A percentile compares a stretch with the other conserved stretches of the same genome.
phyloP scores from a whole-genome alignment of 1,140 invertebrate species.

The Mizuhopecten yessoensis region DNA sequence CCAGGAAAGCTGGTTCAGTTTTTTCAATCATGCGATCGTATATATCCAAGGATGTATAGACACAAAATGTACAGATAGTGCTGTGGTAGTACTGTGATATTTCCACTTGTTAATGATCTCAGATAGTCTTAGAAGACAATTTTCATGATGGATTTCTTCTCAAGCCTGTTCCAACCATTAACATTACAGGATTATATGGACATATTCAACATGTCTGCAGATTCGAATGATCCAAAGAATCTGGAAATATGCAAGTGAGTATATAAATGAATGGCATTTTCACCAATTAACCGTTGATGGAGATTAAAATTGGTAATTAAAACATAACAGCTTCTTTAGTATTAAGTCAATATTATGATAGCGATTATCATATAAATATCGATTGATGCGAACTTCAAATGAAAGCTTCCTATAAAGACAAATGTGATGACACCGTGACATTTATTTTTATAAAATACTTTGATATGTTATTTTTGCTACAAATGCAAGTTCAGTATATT shows the following conservation, averaged over 20 bases:
- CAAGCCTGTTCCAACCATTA: constrained; percentile 43
- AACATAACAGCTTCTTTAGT: too few relatives aligned
- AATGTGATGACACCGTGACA: too few relatives aligned
- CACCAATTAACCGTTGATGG: too few relatives aligned
- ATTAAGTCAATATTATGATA: too few relatives aligned
- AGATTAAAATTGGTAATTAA: neutral
- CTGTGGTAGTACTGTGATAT: neutral
- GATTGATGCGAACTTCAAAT: too few relatives aligned
- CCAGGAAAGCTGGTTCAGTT: neutral
- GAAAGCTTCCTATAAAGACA: too few relatives aligned
- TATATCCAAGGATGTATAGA: neutral
- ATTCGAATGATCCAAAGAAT: constrained; percentile 74
- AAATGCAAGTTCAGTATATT: too few relatives aligned
- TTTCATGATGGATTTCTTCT: constrained; percentile 41
- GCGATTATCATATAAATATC: too few relatives aligned
- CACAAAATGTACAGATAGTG: neutral
- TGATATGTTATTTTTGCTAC: too few relatives aligned
- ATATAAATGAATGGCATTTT: neutral
- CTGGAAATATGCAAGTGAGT: constrained; percentile 81
- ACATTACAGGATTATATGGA: constrained; percentile 77
- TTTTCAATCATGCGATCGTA: neutral
- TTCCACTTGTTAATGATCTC: constrained; percentile 12
- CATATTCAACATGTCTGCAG: constrained; percentile 79
- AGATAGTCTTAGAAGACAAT: constrained; percentile 27
- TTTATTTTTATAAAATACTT: too few relatives aligned